These are phyloP conservation scores for Pyrochroa serraticornis DNA, from an alignment of 2,888 invertebrate species.

Conservation along the genomic window DNA sequence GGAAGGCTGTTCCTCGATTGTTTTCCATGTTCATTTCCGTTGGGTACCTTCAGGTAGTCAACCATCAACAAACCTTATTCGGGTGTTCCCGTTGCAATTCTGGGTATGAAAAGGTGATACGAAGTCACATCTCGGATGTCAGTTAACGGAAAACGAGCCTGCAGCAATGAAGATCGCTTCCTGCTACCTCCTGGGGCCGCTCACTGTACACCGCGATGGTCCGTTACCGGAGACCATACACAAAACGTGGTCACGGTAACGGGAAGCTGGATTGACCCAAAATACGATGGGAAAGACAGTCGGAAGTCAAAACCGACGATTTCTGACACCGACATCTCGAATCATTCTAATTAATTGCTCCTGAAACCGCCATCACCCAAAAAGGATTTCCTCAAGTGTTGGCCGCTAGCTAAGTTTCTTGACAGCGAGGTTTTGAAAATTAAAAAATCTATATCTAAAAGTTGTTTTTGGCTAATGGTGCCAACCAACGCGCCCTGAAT, in stretches of 20 bases:
- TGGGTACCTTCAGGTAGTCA: conserved; percentile 12
- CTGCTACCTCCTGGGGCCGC: conserved; percentile 29
- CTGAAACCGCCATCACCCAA: too few species aligned
- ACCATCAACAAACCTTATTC: background rate
- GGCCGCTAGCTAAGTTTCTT: too few species aligned
- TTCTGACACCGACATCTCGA: too few species aligned
- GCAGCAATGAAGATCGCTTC: conserved; percentile 34
- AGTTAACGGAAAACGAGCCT: conserved; percentile 39
- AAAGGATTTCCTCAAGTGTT: too few species aligned
- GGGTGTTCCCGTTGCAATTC: background rate
- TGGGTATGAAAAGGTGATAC: too few species aligned
- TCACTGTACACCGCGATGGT: conserved; percentile 16
- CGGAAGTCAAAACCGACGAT: too few species aligned
- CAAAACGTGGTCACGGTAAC: conserved; percentile 23
- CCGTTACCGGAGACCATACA: conserved; percentile 28
- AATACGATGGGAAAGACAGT: background rate
- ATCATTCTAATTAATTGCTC: background rate
- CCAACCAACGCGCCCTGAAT: too few species aligned
- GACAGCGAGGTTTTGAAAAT: too few species aligned
- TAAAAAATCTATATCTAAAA: too few species aligned
- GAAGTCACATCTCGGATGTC: conserved; percentile 29
- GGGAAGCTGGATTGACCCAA: conserved; percentile 18
- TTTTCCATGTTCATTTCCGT: conserved; percentile 18
- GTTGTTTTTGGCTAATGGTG: too few species aligned
- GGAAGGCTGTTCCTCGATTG: conserved; percentile 7